A percentile compares a stretch with the other conserved stretches of the same genome.
Evolutionary conservation across 2,113 vertebrate species (phyloP).

Genomic region (Garra rufa): DNA sequence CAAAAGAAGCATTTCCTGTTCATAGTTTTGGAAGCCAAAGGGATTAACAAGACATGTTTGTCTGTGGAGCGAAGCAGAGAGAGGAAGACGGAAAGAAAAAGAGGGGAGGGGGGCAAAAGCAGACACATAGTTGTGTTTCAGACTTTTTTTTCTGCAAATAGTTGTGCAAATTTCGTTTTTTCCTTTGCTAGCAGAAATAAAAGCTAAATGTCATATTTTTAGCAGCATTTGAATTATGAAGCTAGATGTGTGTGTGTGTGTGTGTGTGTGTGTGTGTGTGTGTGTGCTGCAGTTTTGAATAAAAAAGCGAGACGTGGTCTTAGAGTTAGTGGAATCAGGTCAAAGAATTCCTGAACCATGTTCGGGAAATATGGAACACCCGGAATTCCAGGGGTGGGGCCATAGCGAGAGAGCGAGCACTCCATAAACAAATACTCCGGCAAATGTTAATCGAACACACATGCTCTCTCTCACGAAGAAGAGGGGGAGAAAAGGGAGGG

Average conservation of each 20-base stretch:
- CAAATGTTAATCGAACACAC: slow-evolving; percentile 65
- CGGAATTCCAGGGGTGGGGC: slow-evolving; percentile 58
- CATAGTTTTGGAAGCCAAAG: slow-evolving; percentile 33
- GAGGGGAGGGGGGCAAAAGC: neutral
- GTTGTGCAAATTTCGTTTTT: neutral
- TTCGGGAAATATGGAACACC: slow-evolving; percentile 60
- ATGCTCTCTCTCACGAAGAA: slow-evolving; percentile 56
- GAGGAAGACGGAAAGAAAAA: slow-evolving; percentile 29
- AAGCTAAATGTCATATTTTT: neutral
- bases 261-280: neutral
- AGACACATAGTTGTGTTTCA: neutral
- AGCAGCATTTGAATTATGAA: neutral
- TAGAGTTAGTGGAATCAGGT: slow-evolving; percentile 47
- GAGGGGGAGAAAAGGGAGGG: slow-evolving; percentile 50
- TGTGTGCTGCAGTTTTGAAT: neutral
- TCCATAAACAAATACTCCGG: slow-evolving; percentile 67
- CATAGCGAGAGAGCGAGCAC: slow-evolving; percentile 50
- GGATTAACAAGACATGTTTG: slow-evolving; percentile 36
- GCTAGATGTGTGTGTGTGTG: neutral
- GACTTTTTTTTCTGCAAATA: neutral
- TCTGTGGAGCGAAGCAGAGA: slow-evolving; percentile 11
- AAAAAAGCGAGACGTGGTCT: neutral
- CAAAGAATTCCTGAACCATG: slow-evolving; percentile 58
- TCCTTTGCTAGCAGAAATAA: slow-evolving; percentile 5
- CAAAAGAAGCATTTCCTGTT: slow-evolving; percentile 52